Percentiles rank a stretch among this genome's conserved stretches.
phyloP scores from a whole-genome alignment of 1,140 invertebrate species.

The Drosophila leontia region DNA sequence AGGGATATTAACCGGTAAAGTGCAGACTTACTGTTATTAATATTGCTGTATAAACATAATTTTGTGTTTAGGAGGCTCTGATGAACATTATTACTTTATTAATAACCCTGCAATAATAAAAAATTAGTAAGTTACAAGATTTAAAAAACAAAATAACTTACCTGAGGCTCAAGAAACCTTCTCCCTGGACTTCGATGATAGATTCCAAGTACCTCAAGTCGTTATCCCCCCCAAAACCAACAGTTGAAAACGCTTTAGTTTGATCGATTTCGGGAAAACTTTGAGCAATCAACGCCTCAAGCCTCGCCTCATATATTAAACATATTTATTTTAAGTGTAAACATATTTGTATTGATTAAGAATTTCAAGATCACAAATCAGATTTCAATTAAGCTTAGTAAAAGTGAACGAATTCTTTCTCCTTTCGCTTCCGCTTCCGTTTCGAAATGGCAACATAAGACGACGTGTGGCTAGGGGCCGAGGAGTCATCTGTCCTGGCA shows the following conservation, averaged over 20 bases:
- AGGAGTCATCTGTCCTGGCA: conserved; percentile 6
- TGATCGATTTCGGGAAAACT: conserved; percentile 52
- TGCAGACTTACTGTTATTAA: background rate
- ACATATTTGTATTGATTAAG: conserved; percentile 74
- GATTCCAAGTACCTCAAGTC: too few relatives aligned
- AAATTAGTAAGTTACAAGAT: background rate
- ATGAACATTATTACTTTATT: background rate
- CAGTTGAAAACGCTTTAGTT: conserved; percentile 3
- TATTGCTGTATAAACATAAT: too few relatives aligned
- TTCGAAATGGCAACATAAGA: conserved; percentile 38
- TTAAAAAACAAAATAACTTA: background rate
- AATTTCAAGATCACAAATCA: conserved; percentile 81
- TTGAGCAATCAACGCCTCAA: conserved; percentile 74
- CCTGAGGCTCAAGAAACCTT: too few relatives aligned
- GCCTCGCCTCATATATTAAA: conserved; percentile 58
- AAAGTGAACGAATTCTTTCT: conserved; percentile 12
- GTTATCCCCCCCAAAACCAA: background rate
- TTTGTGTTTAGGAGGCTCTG: too few relatives aligned
- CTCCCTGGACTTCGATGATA: background rate
- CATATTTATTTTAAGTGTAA: conserved; percentile 72
- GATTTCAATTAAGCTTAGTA: conserved; percentile 72
- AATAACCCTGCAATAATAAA: background rate
- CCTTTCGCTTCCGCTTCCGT: conserved; percentile 29
- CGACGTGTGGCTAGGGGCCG: background rate
- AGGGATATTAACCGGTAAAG: background rate